These are phyloP conservation scores for Mesorhabditis belari DNA, from an alignment of 2,888 invertebrate species.

Conservation along the genomic window DNA sequence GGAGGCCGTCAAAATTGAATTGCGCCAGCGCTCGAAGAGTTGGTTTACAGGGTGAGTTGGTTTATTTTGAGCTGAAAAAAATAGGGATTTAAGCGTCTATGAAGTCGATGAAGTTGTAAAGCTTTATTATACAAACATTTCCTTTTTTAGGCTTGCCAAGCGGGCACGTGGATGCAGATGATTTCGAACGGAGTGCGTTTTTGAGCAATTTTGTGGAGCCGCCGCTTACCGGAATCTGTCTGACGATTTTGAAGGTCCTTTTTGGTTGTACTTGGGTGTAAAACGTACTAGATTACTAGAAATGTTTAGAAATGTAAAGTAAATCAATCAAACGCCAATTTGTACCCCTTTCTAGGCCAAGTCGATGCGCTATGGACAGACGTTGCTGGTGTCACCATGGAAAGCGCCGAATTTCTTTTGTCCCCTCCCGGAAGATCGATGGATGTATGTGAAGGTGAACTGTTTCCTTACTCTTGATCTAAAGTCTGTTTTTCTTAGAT, in stretches of 20 bases:
- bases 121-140: too few species aligned
- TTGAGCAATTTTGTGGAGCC: constrained; percentile 16
- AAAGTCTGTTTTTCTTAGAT: neutral
- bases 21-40: constrained; percentile 12
- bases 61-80: neutral
- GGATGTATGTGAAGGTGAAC: neutral
- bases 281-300: too few species aligned
- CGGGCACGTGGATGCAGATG: constrained; percentile 26
- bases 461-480: neutral
- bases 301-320: too few species aligned
- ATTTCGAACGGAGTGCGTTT: constrained; percentile 30
- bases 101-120: too few species aligned
- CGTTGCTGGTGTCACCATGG: neutral
- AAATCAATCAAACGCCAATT: too few species aligned
- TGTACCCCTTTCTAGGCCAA: too few species aligned
- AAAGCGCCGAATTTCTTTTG: neutral
- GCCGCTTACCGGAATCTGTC: constrained; percentile 28
- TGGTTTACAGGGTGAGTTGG: constrained; percentile 8
- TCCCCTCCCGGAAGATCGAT: neutral
- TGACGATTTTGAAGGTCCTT: constrained; percentile 22
- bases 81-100: neutral
- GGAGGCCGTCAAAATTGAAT: constrained; percentile 9
- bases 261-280: too few species aligned
- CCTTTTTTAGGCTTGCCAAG: constrained; percentile 9
- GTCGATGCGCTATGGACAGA: neutral